Evolutionary conservation across 2,888 invertebrate species (phyloP), one percentile per base, ranked within the genome.

Genomic region (Meandrusa payeni): DNA sequence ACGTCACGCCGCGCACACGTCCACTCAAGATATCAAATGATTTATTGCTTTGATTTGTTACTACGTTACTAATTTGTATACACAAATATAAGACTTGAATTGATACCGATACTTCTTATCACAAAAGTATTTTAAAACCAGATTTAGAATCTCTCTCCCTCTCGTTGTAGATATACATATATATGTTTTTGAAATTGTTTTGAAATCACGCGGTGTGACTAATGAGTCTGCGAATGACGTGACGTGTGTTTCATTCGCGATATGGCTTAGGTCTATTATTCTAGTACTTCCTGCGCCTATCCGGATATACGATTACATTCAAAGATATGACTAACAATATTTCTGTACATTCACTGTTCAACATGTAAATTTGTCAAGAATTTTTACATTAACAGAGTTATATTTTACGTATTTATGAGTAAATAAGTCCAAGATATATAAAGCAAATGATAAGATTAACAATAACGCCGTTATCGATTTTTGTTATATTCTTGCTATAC

Each of bases 21-120:
- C 62, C 63, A 68, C 59, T 64, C 59, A 55, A 69, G 75, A 76
- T 79, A 80, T 76, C 68, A 66, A 64, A 73, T 77, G 72, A 79
- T 79, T 73, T 74, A 77, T 76, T 62, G 56, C 58, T 52, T 46
- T 53, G 54, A 57, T 54, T 55, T 55, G 48, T 55, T 43, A 41
- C 50, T 38, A 48, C 48, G 38, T 48, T 48, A 50, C 31, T 39
- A 41, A 42, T 39, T 46, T 43, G 32, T 12, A 37, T 23, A 31
- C n/a, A 23, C 4, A 4, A 39, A 38, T 15, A 17, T 11, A 10
- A 19, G 17, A 17, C 20, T 32, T 20, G n/a, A n/a, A 15, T 15
- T 15, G 15, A 15, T 15, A 15, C 4, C 2, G 4, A 15, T 3
- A 15, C 15, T 15, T 4, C 15, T 15, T 15, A 15, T 15, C 15